phyloP scores from a whole-genome alignment of 2,113 vertebrate species.

The Callionymus lyra region DNA sequence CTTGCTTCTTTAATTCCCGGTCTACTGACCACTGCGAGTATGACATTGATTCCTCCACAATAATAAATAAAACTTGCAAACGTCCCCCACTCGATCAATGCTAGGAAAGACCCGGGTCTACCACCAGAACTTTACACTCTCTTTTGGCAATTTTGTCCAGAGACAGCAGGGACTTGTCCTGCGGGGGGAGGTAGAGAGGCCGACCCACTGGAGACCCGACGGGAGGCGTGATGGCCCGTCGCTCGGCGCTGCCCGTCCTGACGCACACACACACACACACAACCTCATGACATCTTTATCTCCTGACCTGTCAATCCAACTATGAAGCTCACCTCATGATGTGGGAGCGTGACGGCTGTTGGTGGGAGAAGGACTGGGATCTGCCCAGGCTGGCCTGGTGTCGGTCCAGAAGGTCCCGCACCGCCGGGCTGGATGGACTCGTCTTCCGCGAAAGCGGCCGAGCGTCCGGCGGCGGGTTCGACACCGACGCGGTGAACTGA shows the following conservation, averaged over 20 bases:
- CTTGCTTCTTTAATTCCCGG: too few relatives aligned
- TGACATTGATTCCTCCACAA: too few relatives aligned
- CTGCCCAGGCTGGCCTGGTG: constrained; percentile 76
- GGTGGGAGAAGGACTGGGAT: constrained; percentile 92
- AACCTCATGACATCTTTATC: background rate
- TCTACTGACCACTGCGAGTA: too few relatives aligned
- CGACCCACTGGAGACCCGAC: constrained; percentile 84
- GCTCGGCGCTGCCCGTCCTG: constrained; percentile 88
- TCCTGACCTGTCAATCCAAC: background rate
- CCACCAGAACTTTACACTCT: constrained; percentile 87
- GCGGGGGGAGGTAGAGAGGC: constrained; percentile 79
- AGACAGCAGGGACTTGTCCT: constrained; percentile 78
- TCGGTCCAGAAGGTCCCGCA: constrained; percentile 75
- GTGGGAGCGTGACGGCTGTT: constrained; percentile 85
- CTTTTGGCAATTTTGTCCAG: constrained; percentile 94
- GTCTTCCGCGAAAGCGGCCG: constrained; percentile 78
- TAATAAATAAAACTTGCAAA: too few relatives aligned
- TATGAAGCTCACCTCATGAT: constrained; percentile 76
- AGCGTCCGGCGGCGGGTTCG: constrained; percentile 77
- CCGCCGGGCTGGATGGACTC: constrained; percentile 84
- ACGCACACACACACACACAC: constrained; percentile 24
- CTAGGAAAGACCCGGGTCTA: constrained; percentile 65
- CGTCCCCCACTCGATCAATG: constrained; percentile 4
- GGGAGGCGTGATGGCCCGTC: constrained; percentile 83
- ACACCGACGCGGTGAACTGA: constrained; percentile 85